Percentiles rank a stretch among this genome's conserved stretches.
phyloP scores from a whole-genome alignment of 2,888 invertebrate genomes.

The Ichneumon xanthorius region DNA sequence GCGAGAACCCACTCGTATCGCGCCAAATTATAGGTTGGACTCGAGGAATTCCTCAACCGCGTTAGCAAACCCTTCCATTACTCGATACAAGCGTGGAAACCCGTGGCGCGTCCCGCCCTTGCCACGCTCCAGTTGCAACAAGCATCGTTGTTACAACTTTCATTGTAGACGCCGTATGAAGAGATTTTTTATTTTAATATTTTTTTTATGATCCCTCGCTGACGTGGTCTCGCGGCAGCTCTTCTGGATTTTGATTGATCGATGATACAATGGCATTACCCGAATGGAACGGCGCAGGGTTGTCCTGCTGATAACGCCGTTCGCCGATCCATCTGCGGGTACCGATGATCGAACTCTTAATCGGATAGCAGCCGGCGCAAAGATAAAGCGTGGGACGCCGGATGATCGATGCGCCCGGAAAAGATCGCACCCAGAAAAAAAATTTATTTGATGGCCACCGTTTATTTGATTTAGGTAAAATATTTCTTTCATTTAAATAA shows the following conservation, averaged over 20 bases:
- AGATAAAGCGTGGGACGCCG: neutral
- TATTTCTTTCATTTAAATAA: no score
- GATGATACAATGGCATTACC: neutral
- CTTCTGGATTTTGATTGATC: neutral
- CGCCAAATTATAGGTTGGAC: neutral
- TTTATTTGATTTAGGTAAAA: no score
- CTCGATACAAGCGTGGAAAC: neutral
- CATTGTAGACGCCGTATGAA: neutral
- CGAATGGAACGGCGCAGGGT: neutral
- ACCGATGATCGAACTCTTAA: conserved; percentile 8
- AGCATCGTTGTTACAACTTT: neutral
- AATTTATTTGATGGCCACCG: no score
- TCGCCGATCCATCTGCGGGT: conserved; percentile 5
- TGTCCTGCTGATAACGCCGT: neutral
- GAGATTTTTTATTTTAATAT: neutral
- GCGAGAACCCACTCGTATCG: conserved; percentile 11
- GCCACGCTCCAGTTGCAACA: neutral
- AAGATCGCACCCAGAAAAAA: no score
- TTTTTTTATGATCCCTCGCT: neutral
- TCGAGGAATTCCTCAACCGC: neutral
- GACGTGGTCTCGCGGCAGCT: neutral
- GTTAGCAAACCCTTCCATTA: neutral
- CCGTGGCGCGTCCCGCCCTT: neutral
- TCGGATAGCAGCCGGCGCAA: neutral
- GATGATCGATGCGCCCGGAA: neutral